Percentiles rank a stretch among this genome's conserved stretches.
These are phyloP conservation scores for Scaptomyza tumidula DNA, from an alignment of 2,888 invertebrate species.

Conservation along the genomic window DNA sequence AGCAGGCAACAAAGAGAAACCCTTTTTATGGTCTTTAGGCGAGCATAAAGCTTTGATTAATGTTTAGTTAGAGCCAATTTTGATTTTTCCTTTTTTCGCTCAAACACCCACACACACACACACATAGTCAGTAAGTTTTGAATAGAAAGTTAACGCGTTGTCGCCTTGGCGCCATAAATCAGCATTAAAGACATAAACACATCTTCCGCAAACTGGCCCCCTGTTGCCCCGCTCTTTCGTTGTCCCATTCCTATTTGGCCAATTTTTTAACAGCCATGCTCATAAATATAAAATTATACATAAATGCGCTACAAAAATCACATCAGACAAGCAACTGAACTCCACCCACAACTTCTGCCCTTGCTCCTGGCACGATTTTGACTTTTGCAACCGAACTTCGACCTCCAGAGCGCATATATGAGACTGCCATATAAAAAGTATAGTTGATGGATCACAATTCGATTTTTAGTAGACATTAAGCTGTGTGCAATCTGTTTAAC, in stretches of 20 bases:
- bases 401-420: slow-evolving; percentile 49
- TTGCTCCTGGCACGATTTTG: slow-evolving; percentile 2
- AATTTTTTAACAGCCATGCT: slow-evolving; percentile 67
- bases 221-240: not conserved
- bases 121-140: slow-evolving; percentile 3
- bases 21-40: slow-evolving; percentile 62
- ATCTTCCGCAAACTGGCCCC: slow-evolving; percentile 23
- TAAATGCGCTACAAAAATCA: slow-evolving; percentile 75
- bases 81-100: slow-evolving; percentile 4
- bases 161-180: slow-evolving; percentile 62
- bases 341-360: not conserved
- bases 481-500: slow-evolving; percentile 70
- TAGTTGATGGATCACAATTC: slow-evolving; percentile 76
- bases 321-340: slow-evolving; percentile 39
- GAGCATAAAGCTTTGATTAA: slow-evolving; percentile 67
- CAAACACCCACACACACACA: not conserved
- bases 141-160: slow-evolving; percentile 32
- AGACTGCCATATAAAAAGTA: slow-evolving; percentile 53
- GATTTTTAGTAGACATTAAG: slow-evolving; percentile 78
- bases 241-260: slow-evolving; percentile 30
- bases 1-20: slow-evolving; percentile 53
- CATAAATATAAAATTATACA: slow-evolving; percentile 77
- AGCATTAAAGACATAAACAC: slow-evolving; percentile 72
- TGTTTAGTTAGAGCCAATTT: slow-evolving; percentile 52
- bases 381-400: slow-evolving; percentile 31